Conservation (phyloP, 2,888 invertebrate species). For the Enchytraeus crypticus region DNA sequence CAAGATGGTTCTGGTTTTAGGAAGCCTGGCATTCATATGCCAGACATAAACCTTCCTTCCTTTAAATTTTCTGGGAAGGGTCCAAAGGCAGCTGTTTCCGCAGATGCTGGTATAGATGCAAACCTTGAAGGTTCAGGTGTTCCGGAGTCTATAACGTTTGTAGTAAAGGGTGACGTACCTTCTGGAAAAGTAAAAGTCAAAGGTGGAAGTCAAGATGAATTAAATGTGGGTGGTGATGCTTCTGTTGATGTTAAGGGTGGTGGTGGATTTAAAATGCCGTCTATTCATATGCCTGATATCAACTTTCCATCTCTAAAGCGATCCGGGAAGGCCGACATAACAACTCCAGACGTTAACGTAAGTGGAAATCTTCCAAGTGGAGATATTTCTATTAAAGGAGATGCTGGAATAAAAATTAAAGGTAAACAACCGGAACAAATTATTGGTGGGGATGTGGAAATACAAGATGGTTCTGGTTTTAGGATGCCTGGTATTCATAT, state of each 20-base stretch:
- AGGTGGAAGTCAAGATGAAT: not conserved
- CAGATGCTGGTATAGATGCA: not conserved
- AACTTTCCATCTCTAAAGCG: not conserved
- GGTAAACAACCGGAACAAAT: too few species aligned
- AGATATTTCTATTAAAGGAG: too few species aligned
- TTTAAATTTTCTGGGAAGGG: not conserved
- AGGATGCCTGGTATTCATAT: not conserved
- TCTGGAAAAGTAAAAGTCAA: not conserved
- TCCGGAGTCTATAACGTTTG: conserved; percentile 3
- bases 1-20: not conserved
- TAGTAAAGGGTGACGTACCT: not conserved
- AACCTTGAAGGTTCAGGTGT: not conserved
- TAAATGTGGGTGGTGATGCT: not conserved
- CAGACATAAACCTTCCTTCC: too few species aligned
- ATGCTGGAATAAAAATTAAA: too few species aligned
- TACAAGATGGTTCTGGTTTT: not conserved
- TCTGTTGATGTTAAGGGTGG: not conserved
- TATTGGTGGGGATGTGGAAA: too few species aligned
- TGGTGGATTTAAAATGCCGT: not conserved
- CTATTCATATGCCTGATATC: not conserved
- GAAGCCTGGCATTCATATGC: not conserved
- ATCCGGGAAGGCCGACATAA: too few species aligned
- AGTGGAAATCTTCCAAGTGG: too few species aligned
- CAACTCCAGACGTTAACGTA: too few species aligned
- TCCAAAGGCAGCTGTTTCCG: not conserved